Conservation (phyloP, 2,797 vertebrate genomes). For the Pipistrellus nathusii region DNA sequence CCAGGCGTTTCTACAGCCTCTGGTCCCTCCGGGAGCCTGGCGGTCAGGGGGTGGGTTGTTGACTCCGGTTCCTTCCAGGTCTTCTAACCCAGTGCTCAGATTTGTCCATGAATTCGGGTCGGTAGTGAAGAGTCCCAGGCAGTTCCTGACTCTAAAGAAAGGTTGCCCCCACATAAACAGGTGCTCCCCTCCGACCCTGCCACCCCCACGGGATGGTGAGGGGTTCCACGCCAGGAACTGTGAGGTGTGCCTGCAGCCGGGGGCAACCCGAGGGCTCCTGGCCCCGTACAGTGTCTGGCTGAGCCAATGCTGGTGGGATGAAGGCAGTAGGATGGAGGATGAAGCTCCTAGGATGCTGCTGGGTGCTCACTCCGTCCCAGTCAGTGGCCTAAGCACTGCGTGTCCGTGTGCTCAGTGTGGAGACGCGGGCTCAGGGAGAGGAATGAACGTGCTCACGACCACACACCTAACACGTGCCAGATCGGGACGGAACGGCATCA, state of each 20-base stretch:
- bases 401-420: neutral
- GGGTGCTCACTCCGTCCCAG: neutral
- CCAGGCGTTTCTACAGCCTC: neutral
- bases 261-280: neutral
- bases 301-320: neutral
- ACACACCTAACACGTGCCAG: neutral
- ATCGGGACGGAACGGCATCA: neutral
- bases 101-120: neutral
- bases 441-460: neutral
- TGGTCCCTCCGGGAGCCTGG: neutral
- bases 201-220: neutral
- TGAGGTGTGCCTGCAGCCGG: neutral
- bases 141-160: neutral
- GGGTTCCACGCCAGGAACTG: neutral
- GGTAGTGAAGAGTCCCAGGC: neutral
- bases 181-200: too few relatives aligned
- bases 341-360: neutral
- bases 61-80: neutral
- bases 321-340: neutral
- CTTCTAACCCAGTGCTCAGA: neutral
- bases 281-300: too few relatives aligned
- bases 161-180: neutral
- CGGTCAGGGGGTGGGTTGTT: neutral
- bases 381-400: neutral
- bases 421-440: neutral